phyloP scores from a whole-genome alignment of 2,113 vertebrate species.

The Zosterops japonicus region DNA sequence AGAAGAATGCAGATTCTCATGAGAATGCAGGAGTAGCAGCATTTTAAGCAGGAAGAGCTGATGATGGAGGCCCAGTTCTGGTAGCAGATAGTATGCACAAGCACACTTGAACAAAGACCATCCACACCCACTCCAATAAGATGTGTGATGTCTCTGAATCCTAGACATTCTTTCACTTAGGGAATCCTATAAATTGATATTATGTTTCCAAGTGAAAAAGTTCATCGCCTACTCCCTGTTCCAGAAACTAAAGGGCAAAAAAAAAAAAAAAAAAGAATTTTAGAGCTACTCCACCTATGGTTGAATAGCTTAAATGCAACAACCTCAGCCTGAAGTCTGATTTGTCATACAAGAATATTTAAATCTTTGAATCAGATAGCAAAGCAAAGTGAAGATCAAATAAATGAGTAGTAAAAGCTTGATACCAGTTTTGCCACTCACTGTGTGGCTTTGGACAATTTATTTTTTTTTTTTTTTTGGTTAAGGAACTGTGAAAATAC shows the following conservation, averaged over 20 bases:
- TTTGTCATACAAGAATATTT: not conserved
- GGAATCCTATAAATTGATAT: not conserved
- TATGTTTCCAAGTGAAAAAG: not conserved
- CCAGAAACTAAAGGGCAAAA: not conserved
- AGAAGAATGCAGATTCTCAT: not conserved
- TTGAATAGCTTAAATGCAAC: not conserved
- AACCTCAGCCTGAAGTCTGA: not conserved
- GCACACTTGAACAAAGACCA: not conserved
- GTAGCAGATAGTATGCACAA: not conserved
- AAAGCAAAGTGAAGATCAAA: not conserved
- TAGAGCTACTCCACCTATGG: not conserved
- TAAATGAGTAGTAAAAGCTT: not conserved
- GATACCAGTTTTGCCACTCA: not conserved
- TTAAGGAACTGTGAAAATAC: not conserved
- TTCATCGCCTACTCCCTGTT: rapidly evolving
- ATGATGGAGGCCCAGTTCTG: not conserved
- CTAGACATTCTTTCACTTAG: not conserved
- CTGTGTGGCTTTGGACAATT: not conserved
- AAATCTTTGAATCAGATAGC: not conserved
- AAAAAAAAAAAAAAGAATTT: not conserved
- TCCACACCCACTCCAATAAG: not conserved
- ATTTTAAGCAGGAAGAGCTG: not conserved
- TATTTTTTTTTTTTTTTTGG: slow-evolving; percentile 5
- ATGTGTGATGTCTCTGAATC: not conserved
- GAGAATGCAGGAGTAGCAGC: not conserved